These are phyloP conservation scores for Poecilia velifera DNA, from an alignment of 2,797 vertebrate genomes.

Conservation along the genomic window DNA sequence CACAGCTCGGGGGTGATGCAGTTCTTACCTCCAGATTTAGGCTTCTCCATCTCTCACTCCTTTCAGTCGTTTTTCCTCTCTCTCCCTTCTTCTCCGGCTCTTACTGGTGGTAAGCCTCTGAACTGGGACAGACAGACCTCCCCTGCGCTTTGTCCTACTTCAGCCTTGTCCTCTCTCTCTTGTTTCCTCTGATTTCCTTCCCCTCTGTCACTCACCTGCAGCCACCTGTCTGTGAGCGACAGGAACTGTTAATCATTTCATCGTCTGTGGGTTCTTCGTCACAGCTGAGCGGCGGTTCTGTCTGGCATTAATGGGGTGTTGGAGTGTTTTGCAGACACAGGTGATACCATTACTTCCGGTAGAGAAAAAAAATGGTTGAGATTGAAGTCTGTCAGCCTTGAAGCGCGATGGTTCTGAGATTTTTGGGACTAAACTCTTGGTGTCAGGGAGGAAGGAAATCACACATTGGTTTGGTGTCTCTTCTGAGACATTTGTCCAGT, in stretches of 20 bases:
- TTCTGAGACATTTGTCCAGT: background rate
- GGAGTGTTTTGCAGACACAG: conserved; percentile 39
- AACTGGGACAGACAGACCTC: conserved; percentile 84
- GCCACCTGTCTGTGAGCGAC: conserved; percentile 35
- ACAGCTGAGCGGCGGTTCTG: conserved; percentile 44
- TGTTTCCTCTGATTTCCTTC: conserved; percentile 43
- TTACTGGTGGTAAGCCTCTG: conserved; percentile 70
- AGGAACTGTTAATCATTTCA: conserved; percentile 27
- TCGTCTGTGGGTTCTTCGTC: conserved; percentile 39
- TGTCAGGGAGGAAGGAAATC: conserved; percentile 3
- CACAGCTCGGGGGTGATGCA: conserved; percentile 46
- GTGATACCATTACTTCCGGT: conserved; percentile 23
- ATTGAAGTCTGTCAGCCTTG: conserved; percentile 23
- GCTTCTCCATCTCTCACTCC: conserved; percentile 52
- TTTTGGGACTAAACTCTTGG: conserved; percentile 5
- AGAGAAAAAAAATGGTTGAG: conserved; percentile 20
- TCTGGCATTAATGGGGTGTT: conserved; percentile 47
- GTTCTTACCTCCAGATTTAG: conserved; percentile 76
- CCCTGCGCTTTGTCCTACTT: conserved; percentile 85
- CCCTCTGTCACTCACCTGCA: conserved; percentile 37
- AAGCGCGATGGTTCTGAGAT: background rate
- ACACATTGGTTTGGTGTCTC: background rate
- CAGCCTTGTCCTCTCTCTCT: conserved; percentile 58
- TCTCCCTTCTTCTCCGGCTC: conserved; percentile 51
- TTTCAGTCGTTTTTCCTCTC: conserved; percentile 36